Base-by-base conservation (phyloP, 2,113 vertebrate genomes). In the Ammodytes marinus region DNA sequence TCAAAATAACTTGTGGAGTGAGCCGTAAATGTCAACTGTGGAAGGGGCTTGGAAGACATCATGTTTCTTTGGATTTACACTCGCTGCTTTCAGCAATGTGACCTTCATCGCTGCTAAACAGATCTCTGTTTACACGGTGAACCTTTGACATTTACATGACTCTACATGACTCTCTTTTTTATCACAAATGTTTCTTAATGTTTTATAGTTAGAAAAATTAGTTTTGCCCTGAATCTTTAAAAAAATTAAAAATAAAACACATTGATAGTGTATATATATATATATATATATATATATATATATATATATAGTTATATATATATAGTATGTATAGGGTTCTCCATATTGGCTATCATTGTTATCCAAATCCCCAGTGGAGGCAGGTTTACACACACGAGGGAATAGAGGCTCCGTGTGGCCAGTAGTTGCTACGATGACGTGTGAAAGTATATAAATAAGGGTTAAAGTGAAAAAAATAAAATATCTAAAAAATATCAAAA, bases 321-420 rank as follows among this genome's bases (percentile, higher is more conserved):
- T 27, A 27, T 27, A 27, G 27, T 27, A 27, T 27, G 27, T 27
- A 27, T 27, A 27, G 27, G 27, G 27, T 27, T 64, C 61, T 52
- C 75, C 75, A 74, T 70, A 66, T 61, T 77, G 69, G 46, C 83
- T 7, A 58, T 17, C 19, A 8, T 78, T 15, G 2, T 67, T 73
- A 13, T 67, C 19, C 78, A 63, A 57, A 80, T 88, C 83, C 39
- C 54, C 27, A 3, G 47, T 65, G 76, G 69, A 69, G 81, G 37
- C 81, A 77, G 61, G 86, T 67, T 87, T 78, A 59, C 19, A 66
- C 59, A 50, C 64, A 37, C 61, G 1, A 45, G 8, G 39, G 47
- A 42, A 63, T 46, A 54, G 50, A 74, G 19, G 40, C 50, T 74
- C 49, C 4, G 35, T 55, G 60, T 76, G 67, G n/a, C 73, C 13